Evolutionary conservation across 2,113 vertebrate species (phyloP).

Genomic region (Microcebus ravelobensis): DNA sequence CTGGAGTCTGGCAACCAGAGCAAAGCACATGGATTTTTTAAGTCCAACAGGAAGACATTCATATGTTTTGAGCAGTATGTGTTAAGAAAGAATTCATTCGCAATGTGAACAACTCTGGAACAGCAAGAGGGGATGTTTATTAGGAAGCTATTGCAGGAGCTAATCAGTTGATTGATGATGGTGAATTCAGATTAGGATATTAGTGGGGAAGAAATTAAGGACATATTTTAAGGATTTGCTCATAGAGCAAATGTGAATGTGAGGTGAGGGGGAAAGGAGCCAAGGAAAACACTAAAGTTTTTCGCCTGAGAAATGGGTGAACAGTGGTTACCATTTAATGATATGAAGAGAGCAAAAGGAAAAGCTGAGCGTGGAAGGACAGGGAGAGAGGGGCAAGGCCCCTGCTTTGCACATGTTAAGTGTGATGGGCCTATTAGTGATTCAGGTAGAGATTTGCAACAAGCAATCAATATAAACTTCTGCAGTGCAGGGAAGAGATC

Average conservation of each 20-base stretch:
- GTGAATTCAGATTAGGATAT: not conserved
- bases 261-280: not conserved
- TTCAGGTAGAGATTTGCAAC: not conserved
- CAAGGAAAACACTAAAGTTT: too few species aligned
- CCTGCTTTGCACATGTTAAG: not conserved
- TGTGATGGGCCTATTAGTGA: too few species aligned
- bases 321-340: too few species aligned
- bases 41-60: not conserved
- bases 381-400: accelerated
- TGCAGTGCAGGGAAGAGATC: not conserved
- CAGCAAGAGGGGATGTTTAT: not conserved
- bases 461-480: not conserved
- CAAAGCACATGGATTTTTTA: not conserved
- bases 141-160: not conserved
- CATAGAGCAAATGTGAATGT: not conserved
- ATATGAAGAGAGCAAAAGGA: too few species aligned
- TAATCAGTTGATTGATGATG: too few species aligned
- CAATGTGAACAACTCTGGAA: not conserved
- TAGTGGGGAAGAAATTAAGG: not conserved
- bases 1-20: not conserved
- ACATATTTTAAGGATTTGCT: not conserved
- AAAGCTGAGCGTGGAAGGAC: not conserved
- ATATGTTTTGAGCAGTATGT: not conserved
- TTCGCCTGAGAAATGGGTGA: not conserved
- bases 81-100: not conserved